These are phyloP conservation scores for Phataginus tetradactyla DNA, from an alignment of 2,797 vertebrate species.

Conservation along the genomic window DNA sequence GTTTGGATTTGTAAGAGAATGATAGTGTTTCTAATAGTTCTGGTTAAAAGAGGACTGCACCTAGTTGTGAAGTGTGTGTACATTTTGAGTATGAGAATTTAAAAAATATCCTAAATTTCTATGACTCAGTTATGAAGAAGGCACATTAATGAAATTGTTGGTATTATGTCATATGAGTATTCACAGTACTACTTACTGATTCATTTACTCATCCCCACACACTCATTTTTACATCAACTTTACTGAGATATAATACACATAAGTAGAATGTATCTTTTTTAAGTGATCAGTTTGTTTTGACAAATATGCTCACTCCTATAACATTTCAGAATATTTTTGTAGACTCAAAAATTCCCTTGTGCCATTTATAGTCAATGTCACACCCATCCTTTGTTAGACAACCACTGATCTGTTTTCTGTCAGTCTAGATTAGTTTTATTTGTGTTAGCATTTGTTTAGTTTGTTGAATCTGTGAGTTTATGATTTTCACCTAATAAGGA, in stretches of 20 bases:
- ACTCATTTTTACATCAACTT: background rate
- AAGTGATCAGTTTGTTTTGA: background rate
- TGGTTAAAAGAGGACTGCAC: background rate
- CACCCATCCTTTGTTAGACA: rapidly evolving
- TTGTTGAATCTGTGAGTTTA: background rate
- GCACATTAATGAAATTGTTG: background rate
- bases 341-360: background rate
- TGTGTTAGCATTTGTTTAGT: background rate
- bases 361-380: background rate
- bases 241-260: background rate
- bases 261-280: background rate
- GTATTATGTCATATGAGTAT: background rate
- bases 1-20: background rate
- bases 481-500: background rate
- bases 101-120: background rate
- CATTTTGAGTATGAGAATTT: background rate
- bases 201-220: background rate
- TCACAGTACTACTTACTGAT: background rate
- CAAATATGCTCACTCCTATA: background rate
- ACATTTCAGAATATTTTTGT: background rate
- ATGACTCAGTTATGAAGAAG: background rate
- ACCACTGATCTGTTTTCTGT: background rate
- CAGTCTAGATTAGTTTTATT: background rate
- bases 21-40: background rate
- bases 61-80: background rate